phyloP scores from a whole-genome alignment of 1,140 invertebrate species.

The Diploscapter pachys region DNA sequence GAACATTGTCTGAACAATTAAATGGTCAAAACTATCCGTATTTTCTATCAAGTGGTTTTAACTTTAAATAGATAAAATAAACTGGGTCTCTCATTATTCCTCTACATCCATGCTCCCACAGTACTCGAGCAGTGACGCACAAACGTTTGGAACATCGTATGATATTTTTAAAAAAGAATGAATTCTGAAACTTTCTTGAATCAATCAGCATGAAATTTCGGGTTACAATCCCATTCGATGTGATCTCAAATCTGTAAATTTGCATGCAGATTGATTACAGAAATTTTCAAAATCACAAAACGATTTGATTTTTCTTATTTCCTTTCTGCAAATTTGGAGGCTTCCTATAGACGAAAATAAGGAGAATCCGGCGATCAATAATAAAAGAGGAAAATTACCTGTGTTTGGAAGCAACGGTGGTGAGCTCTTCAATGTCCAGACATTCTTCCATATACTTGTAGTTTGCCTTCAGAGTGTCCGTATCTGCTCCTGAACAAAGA shows the following conservation, averaged over 20 bases:
- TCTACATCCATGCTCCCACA: neutral
- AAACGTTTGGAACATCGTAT: too few relatives aligned
- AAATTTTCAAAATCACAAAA: neutral
- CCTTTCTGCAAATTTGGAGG: neutral
- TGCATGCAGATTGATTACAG: too few relatives aligned
- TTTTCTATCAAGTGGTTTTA: neutral
- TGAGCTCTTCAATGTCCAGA: constrained; percentile 92
- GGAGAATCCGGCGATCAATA: neutral
- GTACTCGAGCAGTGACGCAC: too few relatives aligned
- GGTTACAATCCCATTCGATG: too few relatives aligned
- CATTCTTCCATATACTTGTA: constrained; percentile 71
- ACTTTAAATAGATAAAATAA: constrained; percentile 21
- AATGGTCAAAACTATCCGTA: neutral
- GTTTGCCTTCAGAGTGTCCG: constrained; percentile 69
- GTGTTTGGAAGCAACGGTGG: constrained; percentile 76
- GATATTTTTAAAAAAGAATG: too few relatives aligned
- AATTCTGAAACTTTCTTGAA: too few relatives aligned
- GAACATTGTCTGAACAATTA: constrained; percentile 72
- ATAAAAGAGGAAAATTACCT: constrained; percentile 63
- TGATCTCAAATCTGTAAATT: neutral
- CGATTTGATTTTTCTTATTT: neutral
- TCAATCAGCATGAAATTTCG: too few relatives aligned
- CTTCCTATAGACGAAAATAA: too few relatives aligned
- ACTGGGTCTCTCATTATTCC: too few relatives aligned
- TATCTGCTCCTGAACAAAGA: constrained; percentile 37